Percentiles rank a stretch among this genome's conserved stretches.
Conservation (phyloP, 2,113 vertebrate species). For the Calidris pygmaea region DNA sequence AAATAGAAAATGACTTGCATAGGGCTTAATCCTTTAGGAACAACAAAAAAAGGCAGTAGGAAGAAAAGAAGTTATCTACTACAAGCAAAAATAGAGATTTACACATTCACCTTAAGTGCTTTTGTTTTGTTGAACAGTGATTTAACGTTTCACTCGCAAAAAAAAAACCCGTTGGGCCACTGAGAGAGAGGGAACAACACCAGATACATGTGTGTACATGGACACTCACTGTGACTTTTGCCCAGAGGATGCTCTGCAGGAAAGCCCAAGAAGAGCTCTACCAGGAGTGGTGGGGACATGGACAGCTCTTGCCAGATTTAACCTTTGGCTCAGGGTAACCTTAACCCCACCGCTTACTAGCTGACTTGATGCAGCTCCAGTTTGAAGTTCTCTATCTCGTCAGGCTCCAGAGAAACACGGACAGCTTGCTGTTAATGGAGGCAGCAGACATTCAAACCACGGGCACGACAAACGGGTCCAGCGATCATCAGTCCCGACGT, state of each 20-base stretch:
- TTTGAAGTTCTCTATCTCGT: background rate
- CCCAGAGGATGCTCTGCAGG: accelerated
- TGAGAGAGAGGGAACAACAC: no score
- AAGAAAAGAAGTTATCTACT: background rate
- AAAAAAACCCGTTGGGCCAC: accelerated
- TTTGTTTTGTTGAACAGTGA: background rate
- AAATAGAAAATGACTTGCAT: background rate
- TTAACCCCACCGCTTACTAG: background rate
- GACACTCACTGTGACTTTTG: background rate
- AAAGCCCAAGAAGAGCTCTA: background rate
- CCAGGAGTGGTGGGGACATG: background rate
- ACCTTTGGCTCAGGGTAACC: background rate
- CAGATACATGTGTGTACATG: accelerated
- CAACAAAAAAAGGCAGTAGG: background rate
- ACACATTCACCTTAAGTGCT: accelerated
- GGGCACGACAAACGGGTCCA: accelerated
- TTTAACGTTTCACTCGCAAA: background rate
- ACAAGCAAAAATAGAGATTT: background rate
- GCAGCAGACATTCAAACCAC: accelerated
- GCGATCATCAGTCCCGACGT: accelerated
- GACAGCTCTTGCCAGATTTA: background rate
- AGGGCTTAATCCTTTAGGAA: background rate
- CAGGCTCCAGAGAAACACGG: background rate
- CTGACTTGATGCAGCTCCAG: background rate
- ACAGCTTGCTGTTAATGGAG: background rate